A percentile compares a stretch with the other conserved stretches of the same genome.
Evolutionary conservation across 2,797 vertebrate genomes (phyloP).

Genomic region (Macropodus opercularis): DNA sequence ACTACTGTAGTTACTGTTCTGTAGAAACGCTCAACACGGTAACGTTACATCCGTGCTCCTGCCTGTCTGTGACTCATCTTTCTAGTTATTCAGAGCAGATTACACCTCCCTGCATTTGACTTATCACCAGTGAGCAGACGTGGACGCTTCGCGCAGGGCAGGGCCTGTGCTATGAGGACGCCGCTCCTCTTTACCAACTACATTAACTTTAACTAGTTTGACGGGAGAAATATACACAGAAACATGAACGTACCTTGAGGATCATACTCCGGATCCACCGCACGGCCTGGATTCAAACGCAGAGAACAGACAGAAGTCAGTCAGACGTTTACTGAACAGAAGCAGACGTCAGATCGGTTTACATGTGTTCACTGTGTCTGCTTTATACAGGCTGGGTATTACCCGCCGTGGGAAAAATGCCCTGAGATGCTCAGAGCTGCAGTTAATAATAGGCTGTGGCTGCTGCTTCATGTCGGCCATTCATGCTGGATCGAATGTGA

Average conservation of each 20-base stretch:
- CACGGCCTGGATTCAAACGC: constrained; percentile 29
- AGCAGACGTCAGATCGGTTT: not conserved
- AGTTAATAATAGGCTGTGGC: constrained; percentile 6
- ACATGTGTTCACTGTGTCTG: not conserved
- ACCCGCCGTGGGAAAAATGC: not conserved
- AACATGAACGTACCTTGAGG: constrained; percentile 25
- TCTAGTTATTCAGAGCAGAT: no score
- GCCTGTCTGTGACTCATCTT: no score
- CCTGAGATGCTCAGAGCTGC: not conserved
- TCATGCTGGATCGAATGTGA: constrained; percentile 11
- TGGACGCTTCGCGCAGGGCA: no score
- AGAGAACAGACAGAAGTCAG: not conserved
- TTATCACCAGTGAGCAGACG: no score
- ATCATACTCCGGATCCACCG: not conserved
- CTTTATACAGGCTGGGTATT: not conserved
- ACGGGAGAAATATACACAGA: no score
- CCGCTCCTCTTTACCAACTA: not conserved
- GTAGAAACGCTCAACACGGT: no score
- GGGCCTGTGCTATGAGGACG: no score
- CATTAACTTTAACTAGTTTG: not conserved
- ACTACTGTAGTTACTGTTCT: no score
- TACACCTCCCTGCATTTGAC: no score
- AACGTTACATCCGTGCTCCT: no score
- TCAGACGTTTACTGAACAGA: not conserved
- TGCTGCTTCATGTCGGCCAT: not conserved